Evolutionary conservation across 2,113 vertebrate species (phyloP).

Genomic region (Ammodytes marinus): DNA sequence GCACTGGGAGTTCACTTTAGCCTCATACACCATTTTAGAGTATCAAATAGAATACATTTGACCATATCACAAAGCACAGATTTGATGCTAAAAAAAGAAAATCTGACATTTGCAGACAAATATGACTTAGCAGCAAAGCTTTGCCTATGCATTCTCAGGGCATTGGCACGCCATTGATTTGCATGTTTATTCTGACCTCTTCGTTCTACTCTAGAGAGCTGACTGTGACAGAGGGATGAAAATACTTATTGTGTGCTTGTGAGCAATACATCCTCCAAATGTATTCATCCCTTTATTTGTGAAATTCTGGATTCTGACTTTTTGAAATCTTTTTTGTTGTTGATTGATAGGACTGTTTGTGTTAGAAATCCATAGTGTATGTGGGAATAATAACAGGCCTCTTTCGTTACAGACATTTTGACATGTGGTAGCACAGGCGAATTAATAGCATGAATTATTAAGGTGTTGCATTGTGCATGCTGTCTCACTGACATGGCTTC

Average conservation of each 20-base stretch:
- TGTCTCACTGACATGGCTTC: neutral
- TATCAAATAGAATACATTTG: neutral
- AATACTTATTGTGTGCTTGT: constrained; percentile 36
- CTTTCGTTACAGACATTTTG: constrained; percentile 4
- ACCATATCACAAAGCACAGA: constrained; percentile 12
- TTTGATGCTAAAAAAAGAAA: constrained; percentile 40
- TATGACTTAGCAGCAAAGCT: constrained; percentile 28
- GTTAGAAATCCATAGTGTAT: neutral
- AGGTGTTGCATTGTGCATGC: constrained; percentile 8
- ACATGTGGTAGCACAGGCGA: constrained; percentile 5
- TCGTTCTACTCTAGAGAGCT: constrained; percentile 37
- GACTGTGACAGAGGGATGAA: constrained; percentile 51
- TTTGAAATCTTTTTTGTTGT: neutral
- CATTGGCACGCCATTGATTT: constrained; percentile 47
- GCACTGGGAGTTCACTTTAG: neutral
- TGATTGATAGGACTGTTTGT: neutral
- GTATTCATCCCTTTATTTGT: constrained; percentile 1
- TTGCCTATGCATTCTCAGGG: constrained; percentile 37
- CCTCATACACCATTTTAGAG: neutral
- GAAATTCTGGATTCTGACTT: neutral
- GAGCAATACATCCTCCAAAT: constrained; percentile 21
- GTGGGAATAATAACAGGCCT: neutral
- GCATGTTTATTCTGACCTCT: constrained; percentile 57
- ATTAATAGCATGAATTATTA: constrained; percentile 21
- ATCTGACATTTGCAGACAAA: constrained; percentile 51